Conservation (phyloP, 2,888 invertebrate species). For the Celastrina argiolus region DNA sequence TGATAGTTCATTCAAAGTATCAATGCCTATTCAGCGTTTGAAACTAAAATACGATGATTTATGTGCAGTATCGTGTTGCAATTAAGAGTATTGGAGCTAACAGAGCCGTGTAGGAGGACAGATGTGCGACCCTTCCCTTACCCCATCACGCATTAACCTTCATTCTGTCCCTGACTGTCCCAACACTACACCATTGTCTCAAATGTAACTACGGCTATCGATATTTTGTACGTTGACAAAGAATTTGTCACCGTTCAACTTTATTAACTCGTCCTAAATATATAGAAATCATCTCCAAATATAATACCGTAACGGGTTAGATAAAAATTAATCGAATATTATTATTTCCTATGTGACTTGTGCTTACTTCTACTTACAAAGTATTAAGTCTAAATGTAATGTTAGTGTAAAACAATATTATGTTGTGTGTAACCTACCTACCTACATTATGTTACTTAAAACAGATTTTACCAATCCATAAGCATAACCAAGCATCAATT, state of each 20-base stretch:
- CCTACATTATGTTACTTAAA: no score
- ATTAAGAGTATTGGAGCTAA: slow-evolving; percentile 71
- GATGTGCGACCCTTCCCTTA: slow-evolving; percentile 66
- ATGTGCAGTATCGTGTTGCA: slow-evolving; percentile 69
- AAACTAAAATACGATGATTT: slow-evolving; percentile 37
- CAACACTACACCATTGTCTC: slow-evolving; percentile 33
- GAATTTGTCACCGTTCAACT: slow-evolving; percentile 9
- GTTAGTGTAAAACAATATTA: no score
- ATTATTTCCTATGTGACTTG: neutral
- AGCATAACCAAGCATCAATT: neutral
- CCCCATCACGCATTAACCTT: slow-evolving; percentile 60
- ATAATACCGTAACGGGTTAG: neutral
- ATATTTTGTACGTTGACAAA: slow-evolving; percentile 11
- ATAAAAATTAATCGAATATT: neutral
- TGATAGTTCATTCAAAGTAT: neutral
- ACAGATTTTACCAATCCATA: no score
- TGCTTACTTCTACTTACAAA: no score
- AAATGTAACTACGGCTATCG: slow-evolving; percentile 25
- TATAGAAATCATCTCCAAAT: no score
- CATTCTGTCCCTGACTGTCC: slow-evolving; percentile 40
- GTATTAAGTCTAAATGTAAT: no score
- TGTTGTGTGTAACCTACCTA: no score
- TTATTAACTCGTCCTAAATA: slow-evolving; percentile 1
- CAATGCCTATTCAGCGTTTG: slow-evolving; percentile 14
- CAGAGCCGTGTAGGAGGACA: slow-evolving; percentile 62